Evolutionary conservation across 1,140 invertebrate genomes (phyloP).

Genomic region (Pseudomyrmex dendroicus): DNA sequence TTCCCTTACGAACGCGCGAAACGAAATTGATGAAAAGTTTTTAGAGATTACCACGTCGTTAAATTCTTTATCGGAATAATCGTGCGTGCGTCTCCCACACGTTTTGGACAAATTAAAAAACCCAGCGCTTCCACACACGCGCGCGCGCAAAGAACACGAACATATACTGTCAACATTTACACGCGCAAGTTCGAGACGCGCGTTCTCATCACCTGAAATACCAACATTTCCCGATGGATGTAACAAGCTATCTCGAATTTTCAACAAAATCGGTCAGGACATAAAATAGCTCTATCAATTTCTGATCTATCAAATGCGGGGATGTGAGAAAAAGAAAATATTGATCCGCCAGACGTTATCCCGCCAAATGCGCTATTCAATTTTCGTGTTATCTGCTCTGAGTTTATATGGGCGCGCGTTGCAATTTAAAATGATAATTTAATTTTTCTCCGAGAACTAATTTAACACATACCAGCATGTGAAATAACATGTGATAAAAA

Average conservation of each 20-base stretch:
- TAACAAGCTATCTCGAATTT: constrained; percentile 51
- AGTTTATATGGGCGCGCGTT: background rate
- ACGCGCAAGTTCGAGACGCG: background rate
- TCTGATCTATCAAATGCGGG: constrained; percentile 13
- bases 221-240: constrained; percentile 3
- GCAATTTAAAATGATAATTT: constrained; percentile 36
- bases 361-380: constrained; percentile 31
- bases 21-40: background rate
- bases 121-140: no score
- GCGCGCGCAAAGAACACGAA: no score
- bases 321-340: constrained; percentile 44
- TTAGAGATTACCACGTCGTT: no score
- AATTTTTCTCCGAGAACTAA: background rate
- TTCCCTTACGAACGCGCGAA: constrained; percentile 1
- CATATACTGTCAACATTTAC: constrained; percentile 17
- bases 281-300: constrained; percentile 40
- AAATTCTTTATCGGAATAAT: no score
- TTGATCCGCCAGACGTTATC: constrained; percentile 31
- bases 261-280: constrained; percentile 43
- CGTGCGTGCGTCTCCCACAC: no score
- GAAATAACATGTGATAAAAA: background rate
- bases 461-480: background rate
- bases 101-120: background rate
- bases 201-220: constrained; percentile 25
- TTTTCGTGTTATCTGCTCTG: constrained; percentile 30